Base-by-base conservation (phyloP, 2,797 vertebrate species). In the Girardinus metallicus region DNA sequence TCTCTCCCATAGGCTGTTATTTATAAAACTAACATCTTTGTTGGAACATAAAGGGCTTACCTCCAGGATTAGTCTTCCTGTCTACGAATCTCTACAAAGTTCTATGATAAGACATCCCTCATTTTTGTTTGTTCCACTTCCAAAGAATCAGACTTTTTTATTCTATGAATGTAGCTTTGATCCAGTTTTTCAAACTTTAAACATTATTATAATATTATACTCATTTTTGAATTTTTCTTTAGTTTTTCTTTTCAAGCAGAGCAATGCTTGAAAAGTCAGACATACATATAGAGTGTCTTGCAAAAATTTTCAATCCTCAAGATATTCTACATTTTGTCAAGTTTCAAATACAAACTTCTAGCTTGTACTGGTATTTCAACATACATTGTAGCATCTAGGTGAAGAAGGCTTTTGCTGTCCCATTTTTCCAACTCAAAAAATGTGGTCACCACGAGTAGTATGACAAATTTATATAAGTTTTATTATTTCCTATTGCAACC, bases 1-100 rank as follows among this genome's bases (percentile, higher is more conserved):
- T 21, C 46, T 51, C 15, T 74, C 36, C 26, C 64, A n/a, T 6
- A 77, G 0, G 57, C 66, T 60, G 23, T 31, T 21, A 51, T 73
- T 77, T 73, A 81, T 26, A 29, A 53, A n/a, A 49, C 60, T 29
- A 70, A 15, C 26, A 44, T 74, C 1, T 26, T 68, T 68, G 34
- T 51, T 18, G 66, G 39, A 78, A 41, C 3, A 74, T 39, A 39
- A 78, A 57, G 10, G 5, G 34, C 2, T 5, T 23, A 55, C 4
- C 13, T 71, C 9, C 3, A 47, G 34, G n/a, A 72, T 21, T 29
- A 34, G 0, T 49, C 23, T 41, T 39, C 10, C 39, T 23, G 29
- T 51, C 11, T 23, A 49, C 1, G 10, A 49, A 21, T 16, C 23
- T 43, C n/a, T 29, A 29, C n/a, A 43, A 41, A n/a, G 39, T 71